Base-by-base conservation (phyloP, 2,888 invertebrate species). In the Crepidodera aurea region DNA sequence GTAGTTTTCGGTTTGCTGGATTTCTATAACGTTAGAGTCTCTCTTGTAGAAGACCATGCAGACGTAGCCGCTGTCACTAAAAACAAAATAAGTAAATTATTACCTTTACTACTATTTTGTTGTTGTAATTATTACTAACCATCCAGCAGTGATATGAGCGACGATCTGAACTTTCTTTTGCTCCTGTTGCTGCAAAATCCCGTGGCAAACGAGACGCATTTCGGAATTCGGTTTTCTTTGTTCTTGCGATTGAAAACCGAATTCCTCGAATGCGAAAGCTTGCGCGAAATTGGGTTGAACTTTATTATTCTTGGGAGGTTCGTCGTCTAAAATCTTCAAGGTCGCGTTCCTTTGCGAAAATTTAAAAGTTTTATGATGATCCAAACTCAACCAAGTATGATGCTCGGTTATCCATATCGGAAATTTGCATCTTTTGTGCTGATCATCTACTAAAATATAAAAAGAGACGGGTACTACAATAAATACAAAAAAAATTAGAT, bases 351-450 rank as follows among this genome's bases (percentile, higher is more conserved):
- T 86, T 64, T 87, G 89, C 12, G 90, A 89, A 76, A 91, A 90
- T 73, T 88, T 90, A 81, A 90, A 91, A 62, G 86, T 87, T 75
- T 87, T 88, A 16, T 85, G 83, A 72, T 90, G 89, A 75, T 92
- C 91, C 61, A 93, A 79, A 61, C 90, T 90, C 79, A 89, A 87
- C 93, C 92, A 93, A 70, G 90, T 89, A 80, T 90, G 90, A 74
- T 91, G 91, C 56, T 88, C 87, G 67, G 90, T 89, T 64, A 92
- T 87, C 92, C 92, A 93, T 8, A 83, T 78, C 0, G 92, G 92
- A 80, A 91, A 92, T 75, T 89, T 90, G 79, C 93, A 93, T 62
- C 87, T 85, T 72, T 86, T 87, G 79, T 90, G 90, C 66, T 89
- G 89, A 69, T 89, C 89, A 72, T 90, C 91, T 60, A 88, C 91